Evolutionary conservation across 1,140 invertebrate species (phyloP).

Genomic region (Drosophila pallidifrons): DNA sequence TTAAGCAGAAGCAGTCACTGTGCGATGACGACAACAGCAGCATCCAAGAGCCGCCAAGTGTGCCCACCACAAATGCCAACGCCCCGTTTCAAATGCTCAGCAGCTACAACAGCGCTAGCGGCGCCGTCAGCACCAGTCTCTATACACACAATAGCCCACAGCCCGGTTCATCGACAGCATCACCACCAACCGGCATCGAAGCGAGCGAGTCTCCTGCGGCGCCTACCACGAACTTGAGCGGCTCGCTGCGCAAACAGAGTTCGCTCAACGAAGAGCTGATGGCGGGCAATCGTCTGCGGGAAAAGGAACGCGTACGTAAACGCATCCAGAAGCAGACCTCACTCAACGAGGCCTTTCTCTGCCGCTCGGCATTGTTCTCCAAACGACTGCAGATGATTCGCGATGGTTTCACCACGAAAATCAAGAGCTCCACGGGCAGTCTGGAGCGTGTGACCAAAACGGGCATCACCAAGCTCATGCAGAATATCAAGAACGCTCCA

Average conservation of each 20-base stretch:
- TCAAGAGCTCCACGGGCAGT: conserved; percentile 92
- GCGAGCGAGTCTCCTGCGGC: background rate
- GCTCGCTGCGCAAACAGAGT: conserved; percentile 91
- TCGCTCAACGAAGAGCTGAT: conserved; percentile 96
- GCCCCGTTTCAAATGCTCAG: conserved; percentile 68
- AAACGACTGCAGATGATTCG: conserved; percentile 94
- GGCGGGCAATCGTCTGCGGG: conserved; percentile 91
- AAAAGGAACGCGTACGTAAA: conserved; percentile 93
- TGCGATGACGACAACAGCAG: conserved; percentile 88
- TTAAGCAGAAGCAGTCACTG: conserved; percentile 93
- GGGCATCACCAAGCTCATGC: conserved; percentile 90
- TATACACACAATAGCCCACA: conserved; percentile 54
- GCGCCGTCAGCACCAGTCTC: conserved; percentile 67
- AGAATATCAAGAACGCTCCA: conserved; percentile 89
- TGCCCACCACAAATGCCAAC: conserved; percentile 8
- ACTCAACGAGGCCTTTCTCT: conserved; percentile 94
- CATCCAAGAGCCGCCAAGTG: conserved; percentile 46
- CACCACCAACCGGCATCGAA: background rate
- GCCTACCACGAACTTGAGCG: conserved; percentile 25
- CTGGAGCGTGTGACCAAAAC: conserved; percentile 92
- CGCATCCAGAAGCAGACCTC: conserved; percentile 96
- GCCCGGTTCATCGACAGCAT: conserved; percentile 26
- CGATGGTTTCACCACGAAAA: conserved; percentile 92
- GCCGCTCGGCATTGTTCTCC: conserved; percentile 88
- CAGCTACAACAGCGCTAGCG: conserved; percentile 64